phyloP scores from a whole-genome alignment of 2,113 vertebrate genomes.

The Salvator merianae region DNA sequence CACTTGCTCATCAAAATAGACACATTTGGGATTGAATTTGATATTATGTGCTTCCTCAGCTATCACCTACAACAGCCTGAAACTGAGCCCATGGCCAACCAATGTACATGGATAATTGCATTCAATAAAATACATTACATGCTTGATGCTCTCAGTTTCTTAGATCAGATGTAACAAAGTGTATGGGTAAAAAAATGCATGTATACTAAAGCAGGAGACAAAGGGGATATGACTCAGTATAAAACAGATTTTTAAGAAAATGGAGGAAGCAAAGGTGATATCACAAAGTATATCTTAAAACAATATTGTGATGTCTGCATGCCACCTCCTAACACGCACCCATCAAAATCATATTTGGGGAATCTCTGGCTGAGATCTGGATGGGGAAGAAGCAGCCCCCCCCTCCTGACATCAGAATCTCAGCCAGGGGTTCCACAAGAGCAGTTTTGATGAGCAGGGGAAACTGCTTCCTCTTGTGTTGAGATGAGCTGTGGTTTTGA shows the following conservation, averaged over 20 bases:
- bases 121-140: background rate
- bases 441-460: no score
- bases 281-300: background rate
- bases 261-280: background rate
- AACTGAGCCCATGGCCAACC: background rate
- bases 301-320: no score
- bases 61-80: background rate
- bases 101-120: background rate
- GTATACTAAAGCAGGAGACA: no score
- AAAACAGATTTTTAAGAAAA: background rate
- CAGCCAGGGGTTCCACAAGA: no score
- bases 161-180: background rate
- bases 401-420: no score
- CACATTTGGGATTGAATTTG: background rate
- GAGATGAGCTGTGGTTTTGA: no score
- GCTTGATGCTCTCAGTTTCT: background rate
- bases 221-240: background rate
- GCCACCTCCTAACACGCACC: no score
- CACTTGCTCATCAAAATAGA: conserved; percentile 15
- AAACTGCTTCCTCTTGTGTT: no score
- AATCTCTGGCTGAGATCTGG: no score
- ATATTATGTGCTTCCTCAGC: background rate
- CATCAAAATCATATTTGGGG: no score
- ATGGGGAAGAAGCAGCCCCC: no score
- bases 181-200: background rate